Evolutionary conservation across 2,888 invertebrate species (phyloP).

Genomic region (Amiota mariae): DNA sequence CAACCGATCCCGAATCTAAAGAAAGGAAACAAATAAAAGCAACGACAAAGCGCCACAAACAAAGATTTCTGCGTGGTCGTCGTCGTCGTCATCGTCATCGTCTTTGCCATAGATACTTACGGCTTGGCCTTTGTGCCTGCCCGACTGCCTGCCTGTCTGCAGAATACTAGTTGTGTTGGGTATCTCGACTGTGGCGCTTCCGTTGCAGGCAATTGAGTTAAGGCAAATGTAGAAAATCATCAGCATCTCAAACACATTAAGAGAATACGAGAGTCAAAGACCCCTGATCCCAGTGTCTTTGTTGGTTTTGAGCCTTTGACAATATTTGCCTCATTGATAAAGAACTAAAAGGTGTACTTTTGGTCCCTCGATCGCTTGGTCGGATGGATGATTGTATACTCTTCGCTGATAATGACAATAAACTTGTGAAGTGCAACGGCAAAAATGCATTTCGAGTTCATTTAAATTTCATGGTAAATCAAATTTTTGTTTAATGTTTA

Average conservation of each 20-base stretch:
- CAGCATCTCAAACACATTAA: constrained; percentile 14
- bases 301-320: constrained; percentile 15
- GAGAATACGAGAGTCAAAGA: background rate
- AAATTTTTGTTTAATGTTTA: constrained; percentile 49
- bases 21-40: background rate
- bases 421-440: constrained; percentile 16
- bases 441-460: constrained; percentile 47
- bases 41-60: constrained; percentile 9
- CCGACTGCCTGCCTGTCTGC: background rate
- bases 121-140: no score
- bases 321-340: constrained; percentile 7
- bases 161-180: background rate
- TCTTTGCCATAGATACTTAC: background rate
- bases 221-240: constrained; percentile 11
- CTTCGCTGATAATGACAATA: constrained; percentile 23
- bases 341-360: background rate
- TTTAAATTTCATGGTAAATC: constrained; percentile 66
- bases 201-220: constrained; percentile 15
- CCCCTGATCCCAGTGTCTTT: background rate
- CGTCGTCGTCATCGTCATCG: background rate
- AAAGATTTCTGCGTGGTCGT: constrained; percentile 18
- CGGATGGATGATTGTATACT: constrained; percentile 15
- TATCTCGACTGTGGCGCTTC: constrained; percentile 11
- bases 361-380: background rate
- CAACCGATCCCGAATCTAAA: no score